Evolutionary conservation across 2,888 invertebrate genomes (phyloP), one percentile per base, ranked within the genome.

Genomic region (Drosophila aldrichi): DNA sequence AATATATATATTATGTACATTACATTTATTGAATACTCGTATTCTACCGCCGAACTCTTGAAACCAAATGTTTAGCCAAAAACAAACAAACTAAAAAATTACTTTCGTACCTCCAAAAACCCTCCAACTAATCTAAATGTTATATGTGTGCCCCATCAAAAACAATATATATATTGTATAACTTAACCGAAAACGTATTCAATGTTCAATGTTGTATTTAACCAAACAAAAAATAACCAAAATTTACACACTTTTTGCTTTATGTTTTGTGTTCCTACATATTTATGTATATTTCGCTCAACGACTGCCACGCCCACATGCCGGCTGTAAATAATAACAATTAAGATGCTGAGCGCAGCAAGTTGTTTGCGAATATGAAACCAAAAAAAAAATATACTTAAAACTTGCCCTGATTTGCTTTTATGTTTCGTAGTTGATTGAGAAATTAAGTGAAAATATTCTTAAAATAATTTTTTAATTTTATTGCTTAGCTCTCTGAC

Each of bases 161-260:
- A 8, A 20, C 20, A 29, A 57, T 49, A 49, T 49, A 49, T 49
- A 49, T 49, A 32, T 29, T 29, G 29, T 32, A 46, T 68, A 83
- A 69, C 48, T 70, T 73, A 79, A 68, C 49, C 66, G 67, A 70
- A 48, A 70, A 68, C 71, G 79, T 89, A 82, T 78, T 90, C 80
- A 81, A 91, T 89, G 89, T 89, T 89, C 72, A 85, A 89, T 89
- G 89, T 91, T 89, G 89, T 89, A 81, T 69, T 89, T 74, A 64
- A 73, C 38, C 41, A 51, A 61, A 75, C 68, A 67, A 38, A 67
- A 46, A 58, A 75, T 68, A 67, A 38, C n/a, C n/a, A 67, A 63
- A 51, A 68, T 56, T 64, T 70, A 62, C 73, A 56, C 48, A 65
- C 57, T 65, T 64, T 60, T 65, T 76, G 71, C 70, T 77, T 82